Base-by-base conservation (phyloP, 2,797 vertebrate species). In the Karalla daura region DNA sequence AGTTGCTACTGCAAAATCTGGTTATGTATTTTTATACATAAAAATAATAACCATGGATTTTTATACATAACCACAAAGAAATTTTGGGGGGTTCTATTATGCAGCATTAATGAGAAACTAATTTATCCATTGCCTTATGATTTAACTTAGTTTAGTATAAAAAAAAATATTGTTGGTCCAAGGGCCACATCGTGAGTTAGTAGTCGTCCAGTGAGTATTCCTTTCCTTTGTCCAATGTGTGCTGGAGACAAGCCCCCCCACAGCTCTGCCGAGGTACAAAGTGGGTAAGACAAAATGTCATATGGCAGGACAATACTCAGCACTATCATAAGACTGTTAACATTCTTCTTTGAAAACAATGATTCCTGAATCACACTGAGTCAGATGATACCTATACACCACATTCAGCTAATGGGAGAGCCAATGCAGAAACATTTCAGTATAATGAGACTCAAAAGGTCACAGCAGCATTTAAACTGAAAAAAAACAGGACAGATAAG, bases 381-480 rank as follows among this genome's bases (percentile, higher is more conserved):
- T 58, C 59, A 37, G 54, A 55, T 0, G 14, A 68, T 41, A 61
- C 50, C 35, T 20, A 21, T 24, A 28, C 35, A 36, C 30, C 2
- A 14, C 53, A 65, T 59, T 64, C 36, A 54, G 55, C 69, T 75
- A 40, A 70, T 61, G 53, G 18, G 55, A 55, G 35, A 63, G 70
- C 55, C 74, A 75, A 72, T 65, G 40, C 28, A 40, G 44, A 73
- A 72, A 75, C 35, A 8, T 75, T 72, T 47, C 33, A 21, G 5
- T 35, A 37, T 67, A 74, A 74, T 68, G 65, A 78, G 64, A 70
- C 62, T 74, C 18, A 23, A 81, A 84, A 81, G 68, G 65, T 76
- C 73, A 71, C 17, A 14, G 18, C 25, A 39, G 27, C 35, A 70
- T 12, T 55, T 70, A 32, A 18, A 67, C 15, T 43, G 43, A 27